Percentiles rank a stretch among this genome's conserved stretches.
phyloP scores from a whole-genome alignment of 2,113 vertebrate species.

The Lepidothrix coronata region DNA sequence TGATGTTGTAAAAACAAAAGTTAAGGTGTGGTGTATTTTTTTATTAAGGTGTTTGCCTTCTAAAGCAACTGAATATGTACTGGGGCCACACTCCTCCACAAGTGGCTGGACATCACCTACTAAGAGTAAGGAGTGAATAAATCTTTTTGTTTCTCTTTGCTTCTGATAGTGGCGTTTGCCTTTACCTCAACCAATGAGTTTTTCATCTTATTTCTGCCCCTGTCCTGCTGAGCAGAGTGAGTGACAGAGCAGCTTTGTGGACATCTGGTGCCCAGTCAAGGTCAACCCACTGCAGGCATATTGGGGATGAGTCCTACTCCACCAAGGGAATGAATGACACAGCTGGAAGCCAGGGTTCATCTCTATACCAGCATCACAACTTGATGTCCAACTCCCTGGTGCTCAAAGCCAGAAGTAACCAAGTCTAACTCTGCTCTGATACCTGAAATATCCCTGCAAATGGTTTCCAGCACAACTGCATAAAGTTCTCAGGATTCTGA shows the following conservation, averaged over 20 bases:
- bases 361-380: not conserved
- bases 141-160: not conserved
- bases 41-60: not conserved
- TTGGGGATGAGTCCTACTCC: not conserved
- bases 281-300: not conserved
- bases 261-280: not conserved
- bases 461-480: not conserved
- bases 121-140: not conserved
- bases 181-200: not conserved
- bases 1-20: not conserved
- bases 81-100: not conserved
- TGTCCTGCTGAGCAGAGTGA: not conserved
- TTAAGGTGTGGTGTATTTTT: not conserved
- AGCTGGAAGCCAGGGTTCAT: not conserved
- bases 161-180: accelerated
- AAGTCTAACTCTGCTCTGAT: accelerated
- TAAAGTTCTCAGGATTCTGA: not conserved
- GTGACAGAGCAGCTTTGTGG: not conserved
- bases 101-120: not conserved
- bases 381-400: accelerated
- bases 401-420: not conserved
- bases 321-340: not conserved
- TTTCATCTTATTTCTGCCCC: not conserved
- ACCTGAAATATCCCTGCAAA: not conserved
- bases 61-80: not conserved